A percentile compares a stretch with the other conserved stretches of the same genome.
phyloP scores from a whole-genome alignment of 1,140 invertebrate species.

The Lethrus apterus region DNA sequence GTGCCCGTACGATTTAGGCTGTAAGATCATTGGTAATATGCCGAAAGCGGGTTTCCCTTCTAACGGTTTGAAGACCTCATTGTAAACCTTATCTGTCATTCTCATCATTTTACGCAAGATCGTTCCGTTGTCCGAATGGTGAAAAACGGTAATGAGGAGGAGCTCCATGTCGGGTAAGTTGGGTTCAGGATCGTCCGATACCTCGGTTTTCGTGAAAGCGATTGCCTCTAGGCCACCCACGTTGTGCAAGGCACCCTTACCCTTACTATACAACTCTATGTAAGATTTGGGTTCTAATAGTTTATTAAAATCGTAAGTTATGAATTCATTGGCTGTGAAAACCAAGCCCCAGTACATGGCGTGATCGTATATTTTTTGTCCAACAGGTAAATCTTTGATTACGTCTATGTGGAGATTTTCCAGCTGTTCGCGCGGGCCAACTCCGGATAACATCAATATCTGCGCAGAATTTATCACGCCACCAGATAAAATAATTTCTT shows the following conservation, averaged over 20 bases:
- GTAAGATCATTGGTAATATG: slow-evolving; percentile 60
- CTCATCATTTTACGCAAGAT: slow-evolving; percentile 36
- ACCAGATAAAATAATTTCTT: slow-evolving; percentile 64
- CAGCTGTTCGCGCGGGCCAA: slow-evolving; percentile 58
- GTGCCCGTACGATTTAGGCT: slow-evolving; percentile 57
- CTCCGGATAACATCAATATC: slow-evolving; percentile 68
- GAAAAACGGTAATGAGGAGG: slow-evolving; percentile 40
- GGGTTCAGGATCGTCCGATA: slow-evolving; percentile 34
- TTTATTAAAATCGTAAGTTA: slow-evolving; percentile 48
- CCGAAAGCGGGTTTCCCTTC: slow-evolving; percentile 40
- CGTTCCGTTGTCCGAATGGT: slow-evolving; percentile 20
- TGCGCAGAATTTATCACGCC: slow-evolving; percentile 82
- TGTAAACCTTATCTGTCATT: slow-evolving; percentile 38
- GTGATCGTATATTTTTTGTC: slow-evolving; percentile 49
- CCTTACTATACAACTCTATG: not conserved
- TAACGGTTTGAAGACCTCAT: slow-evolving; percentile 37
- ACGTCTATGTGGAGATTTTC: slow-evolving; percentile 38
- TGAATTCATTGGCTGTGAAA: slow-evolving; percentile 68
- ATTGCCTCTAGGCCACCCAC: too few species aligned
- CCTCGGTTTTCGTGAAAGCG: not conserved
- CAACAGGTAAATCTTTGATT: slow-evolving; percentile 43
- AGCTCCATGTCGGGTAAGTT: slow-evolving; percentile 25
- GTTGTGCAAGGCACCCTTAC: too few species aligned
- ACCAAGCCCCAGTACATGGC: slow-evolving; percentile 73
- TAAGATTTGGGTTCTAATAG: not conserved